A percentile compares a stretch with the other conserved stretches of the same genome.
phyloP scores from a whole-genome alignment of 2,113 vertebrate genomes.

The Sylvietta virens region DNA sequence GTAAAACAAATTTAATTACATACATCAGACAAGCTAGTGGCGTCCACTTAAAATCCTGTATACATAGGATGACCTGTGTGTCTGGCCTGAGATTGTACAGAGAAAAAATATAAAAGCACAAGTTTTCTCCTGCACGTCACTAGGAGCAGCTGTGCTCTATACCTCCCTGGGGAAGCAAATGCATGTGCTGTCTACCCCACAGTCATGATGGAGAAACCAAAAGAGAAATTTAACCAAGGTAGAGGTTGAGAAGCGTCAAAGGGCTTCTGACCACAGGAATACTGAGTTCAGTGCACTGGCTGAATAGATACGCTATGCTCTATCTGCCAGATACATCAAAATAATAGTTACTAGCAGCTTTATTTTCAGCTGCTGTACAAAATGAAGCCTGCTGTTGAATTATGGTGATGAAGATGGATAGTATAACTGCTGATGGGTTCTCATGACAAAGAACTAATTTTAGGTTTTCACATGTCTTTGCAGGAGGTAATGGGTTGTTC shows the following conservation, averaged over 20 bases:
- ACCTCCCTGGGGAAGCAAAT: not conserved
- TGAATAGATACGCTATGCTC: fast-evolving
- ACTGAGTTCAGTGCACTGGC: not conserved
- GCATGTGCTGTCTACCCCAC: not conserved
- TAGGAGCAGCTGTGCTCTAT: not conserved
- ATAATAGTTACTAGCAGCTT: not conserved
- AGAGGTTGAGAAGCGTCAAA: not conserved
- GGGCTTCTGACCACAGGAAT: not conserved
- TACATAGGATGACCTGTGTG: slow-evolving; percentile 12
- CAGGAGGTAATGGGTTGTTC: not conserved
- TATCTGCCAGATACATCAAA: not conserved
- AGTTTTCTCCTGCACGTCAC: not conserved
- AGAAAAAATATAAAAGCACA: not conserved
- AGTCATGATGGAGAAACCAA: not conserved
- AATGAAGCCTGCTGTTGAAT: not conserved
- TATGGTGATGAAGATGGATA: not conserved
- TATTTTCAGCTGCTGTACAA: not conserved
- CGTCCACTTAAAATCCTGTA: slow-evolving; percentile 45
- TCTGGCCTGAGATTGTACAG: not conserved
- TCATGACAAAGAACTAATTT: not conserved
- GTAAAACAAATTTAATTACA: slow-evolving; percentile 62
- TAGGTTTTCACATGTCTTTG: not conserved
- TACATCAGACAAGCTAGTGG: slow-evolving; percentile 37
- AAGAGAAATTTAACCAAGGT: not conserved
- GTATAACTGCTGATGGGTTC: not conserved